Evolutionary conservation across 2,797 vertebrate genomes (phyloP).

Genomic region (Centroberyx gerrardi): DNA sequence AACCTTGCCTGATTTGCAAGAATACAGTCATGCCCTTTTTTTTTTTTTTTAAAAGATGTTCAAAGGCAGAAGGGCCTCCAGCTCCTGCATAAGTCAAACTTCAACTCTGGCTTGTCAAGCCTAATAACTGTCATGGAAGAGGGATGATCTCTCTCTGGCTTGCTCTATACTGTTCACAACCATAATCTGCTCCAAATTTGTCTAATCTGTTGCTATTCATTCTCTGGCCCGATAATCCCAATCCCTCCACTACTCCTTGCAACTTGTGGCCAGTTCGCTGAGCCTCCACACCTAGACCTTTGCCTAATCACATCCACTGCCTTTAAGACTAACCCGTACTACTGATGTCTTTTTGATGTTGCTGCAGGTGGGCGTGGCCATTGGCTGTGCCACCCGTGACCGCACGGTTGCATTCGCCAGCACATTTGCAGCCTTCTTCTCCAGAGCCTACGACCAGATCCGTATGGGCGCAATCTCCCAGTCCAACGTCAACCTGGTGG

Average conservation of each 20-base stretch:
- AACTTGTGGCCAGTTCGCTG: not conserved
- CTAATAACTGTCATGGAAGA: conserved; percentile 9
- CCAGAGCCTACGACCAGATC: conserved; percentile 91
- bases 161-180: conserved; percentile 2
- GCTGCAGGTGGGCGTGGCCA: conserved; percentile 89
- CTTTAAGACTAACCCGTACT: not conserved
- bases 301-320: not conserved
- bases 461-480: conserved; percentile 90
- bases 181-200: conserved; percentile 56
- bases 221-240: conserved; percentile 40
- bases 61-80: too few species aligned
- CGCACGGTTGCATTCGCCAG: conserved; percentile 89
- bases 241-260: not conserved
- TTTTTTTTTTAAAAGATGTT: too few species aligned
- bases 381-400: conserved; percentile 89
- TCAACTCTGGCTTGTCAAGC: not conserved
- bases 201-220: conserved; percentile 66
- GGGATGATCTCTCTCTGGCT: conserved; percentile 3
- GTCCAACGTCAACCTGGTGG: conserved; percentile 89
- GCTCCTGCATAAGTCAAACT: not conserved
- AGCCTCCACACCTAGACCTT: not conserved
- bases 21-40: too few species aligned
- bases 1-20: too few species aligned
- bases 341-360: conserved; percentile 7
- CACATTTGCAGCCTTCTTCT: conserved; percentile 90